Evolutionary conservation across 2,797 vertebrate species (phyloP).

Genomic region (Ficedula albicollis): DNA sequence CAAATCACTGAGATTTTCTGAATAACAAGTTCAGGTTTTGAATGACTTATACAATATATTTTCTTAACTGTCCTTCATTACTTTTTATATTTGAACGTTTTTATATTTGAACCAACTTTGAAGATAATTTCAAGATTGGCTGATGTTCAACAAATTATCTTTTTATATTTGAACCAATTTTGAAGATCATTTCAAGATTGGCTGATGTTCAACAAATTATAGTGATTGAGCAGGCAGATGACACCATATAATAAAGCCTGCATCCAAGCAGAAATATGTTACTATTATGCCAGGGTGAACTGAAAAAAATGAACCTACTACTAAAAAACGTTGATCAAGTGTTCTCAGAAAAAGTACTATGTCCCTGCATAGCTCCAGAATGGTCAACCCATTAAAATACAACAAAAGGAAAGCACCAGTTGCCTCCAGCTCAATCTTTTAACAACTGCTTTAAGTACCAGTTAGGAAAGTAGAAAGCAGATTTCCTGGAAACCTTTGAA

Average conservation of each 20-base stretch:
- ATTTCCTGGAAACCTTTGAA: not conserved
- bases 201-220: not conserved
- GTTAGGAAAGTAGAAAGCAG: not conserved
- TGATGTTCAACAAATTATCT: not conserved
- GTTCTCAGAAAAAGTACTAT: not conserved
- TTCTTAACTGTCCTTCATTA: not conserved
- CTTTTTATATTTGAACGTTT: not conserved
- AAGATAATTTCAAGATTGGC: not conserved
- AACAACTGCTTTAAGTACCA: not conserved
- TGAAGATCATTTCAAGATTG: not conserved
- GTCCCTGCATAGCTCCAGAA: not conserved
- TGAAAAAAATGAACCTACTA: not conserved
- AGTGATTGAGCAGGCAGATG: not conserved
- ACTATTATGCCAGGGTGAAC: not conserved
- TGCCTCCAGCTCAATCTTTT: not conserved
- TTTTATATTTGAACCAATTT: too few species aligned
- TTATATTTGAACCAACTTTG: not conserved
- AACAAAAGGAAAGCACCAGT: not conserved
- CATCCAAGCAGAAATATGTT: not conserved
- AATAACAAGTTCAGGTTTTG: not conserved
- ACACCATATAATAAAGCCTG: not conserved
- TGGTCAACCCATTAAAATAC: not conserved
- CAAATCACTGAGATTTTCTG: not conserved
- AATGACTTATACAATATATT: not conserved
- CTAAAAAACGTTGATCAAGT: not conserved